A percentile compares a stretch with the other conserved stretches of the same genome.
These are phyloP conservation scores for Chlamydotis undulata DNA, from an alignment of 2,113 vertebrate species.

Conservation along the genomic window DNA sequence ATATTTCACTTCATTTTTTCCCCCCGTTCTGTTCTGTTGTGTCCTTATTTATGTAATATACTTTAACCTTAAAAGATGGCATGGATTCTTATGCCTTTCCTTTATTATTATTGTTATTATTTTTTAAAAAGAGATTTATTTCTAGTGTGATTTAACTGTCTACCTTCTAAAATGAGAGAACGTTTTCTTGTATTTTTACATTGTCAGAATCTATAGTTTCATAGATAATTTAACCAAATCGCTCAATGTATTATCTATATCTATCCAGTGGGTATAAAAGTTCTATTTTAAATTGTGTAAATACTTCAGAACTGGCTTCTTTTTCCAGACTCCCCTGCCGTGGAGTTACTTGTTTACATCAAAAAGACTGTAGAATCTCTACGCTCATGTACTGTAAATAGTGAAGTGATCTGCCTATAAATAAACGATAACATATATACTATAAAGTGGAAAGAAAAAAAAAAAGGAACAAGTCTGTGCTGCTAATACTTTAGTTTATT, in stretches of 20 bases:
- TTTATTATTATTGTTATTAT: constrained; percentile 75
- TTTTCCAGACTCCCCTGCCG: constrained; percentile 87
- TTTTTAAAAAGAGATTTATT: constrained; percentile 78
- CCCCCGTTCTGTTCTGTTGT: constrained; percentile 76
- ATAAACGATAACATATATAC: constrained; percentile 84
- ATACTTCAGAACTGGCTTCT: constrained; percentile 97
- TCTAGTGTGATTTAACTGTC: constrained; percentile 94
- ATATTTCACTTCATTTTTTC: constrained; percentile 90
- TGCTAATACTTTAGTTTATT: neutral
- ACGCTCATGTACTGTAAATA: constrained; percentile 99
- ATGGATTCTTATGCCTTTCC: constrained; percentile 87
- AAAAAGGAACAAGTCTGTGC: constrained; percentile 27
- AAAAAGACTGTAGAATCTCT: constrained; percentile 99
- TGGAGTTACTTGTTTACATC: constrained; percentile 99
- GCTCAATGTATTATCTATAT: constrained; percentile 90
- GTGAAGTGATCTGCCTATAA: constrained; percentile 98
- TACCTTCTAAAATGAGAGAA: constrained; percentile 89
- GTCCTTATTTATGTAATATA: constrained; percentile 97
- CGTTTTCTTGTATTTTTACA: constrained; percentile 99
- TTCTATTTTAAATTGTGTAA: constrained; percentile 99
- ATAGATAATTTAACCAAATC: constrained; percentile 96
- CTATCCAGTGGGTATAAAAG: constrained; percentile 93
- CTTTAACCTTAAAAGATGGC: constrained; percentile 84
- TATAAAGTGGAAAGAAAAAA: constrained; percentile 74
- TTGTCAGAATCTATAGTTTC: constrained; percentile 99